Evolutionary conservation across 2,113 vertebrate species (phyloP), one percentile per base, ranked within the genome.

Genomic region (Pteronura brasiliensis): DNA sequence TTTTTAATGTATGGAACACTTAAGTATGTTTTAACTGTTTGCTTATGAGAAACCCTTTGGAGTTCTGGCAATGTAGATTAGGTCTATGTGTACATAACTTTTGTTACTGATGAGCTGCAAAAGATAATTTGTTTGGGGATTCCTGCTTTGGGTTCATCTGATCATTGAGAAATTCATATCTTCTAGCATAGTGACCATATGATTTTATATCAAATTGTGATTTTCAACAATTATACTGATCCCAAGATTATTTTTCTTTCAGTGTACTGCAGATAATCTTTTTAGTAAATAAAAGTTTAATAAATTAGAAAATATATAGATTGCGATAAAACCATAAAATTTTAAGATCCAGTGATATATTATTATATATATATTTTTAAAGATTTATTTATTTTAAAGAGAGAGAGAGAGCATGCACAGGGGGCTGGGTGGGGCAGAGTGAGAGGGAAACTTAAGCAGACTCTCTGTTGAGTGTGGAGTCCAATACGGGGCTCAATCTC

Each of bases 271-370:
- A 77, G 67, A 82, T 79, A 47, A 25, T 96, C 52, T 69, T 93
- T 96, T 95, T 88, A 93, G 29, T 36, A 88, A 88, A 77, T 59
- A 82, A 89, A 91, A 80, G 84, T 86, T 59, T 77, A 85, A 39
- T 71, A 23, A 94, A 44, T 71, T 89, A 90, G 49, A 85, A 93
- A 88, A 91, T 82, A 14, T 59, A 34, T 10, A 36, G 20, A 82
- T 85, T 96, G 27, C 90, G 31, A 74, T 67, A 86, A 79, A 89
- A 89, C 12, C 31, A 89, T 95, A 18, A 82, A 82, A 85, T 55
- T 88, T 55, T 65, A 76, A 57, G 21, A 12, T 84, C 29, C 10
- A 86, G 4, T 67, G 47, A n/a, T 34, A 44, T 84, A 7, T 88
- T 95, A 87, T 77, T 74, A 76, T 69, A n/a, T 67, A 67, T 67